Percentiles rank a stretch among this genome's conserved stretches.
These are phyloP conservation scores for Tinea semifulvella DNA, from an alignment of 2,888 invertebrate species.

Conservation along the genomic window DNA sequence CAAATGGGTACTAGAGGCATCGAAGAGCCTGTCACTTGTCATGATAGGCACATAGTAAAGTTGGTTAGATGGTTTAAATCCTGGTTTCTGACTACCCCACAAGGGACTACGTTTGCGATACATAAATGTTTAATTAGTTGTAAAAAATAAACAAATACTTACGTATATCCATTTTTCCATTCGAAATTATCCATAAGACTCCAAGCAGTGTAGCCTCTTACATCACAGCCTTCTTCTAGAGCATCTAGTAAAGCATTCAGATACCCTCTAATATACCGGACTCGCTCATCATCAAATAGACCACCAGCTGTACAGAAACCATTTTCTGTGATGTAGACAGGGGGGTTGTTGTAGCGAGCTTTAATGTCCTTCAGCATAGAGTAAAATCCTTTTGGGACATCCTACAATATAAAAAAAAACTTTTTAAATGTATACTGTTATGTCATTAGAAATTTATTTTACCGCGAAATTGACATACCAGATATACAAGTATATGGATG, in stretches of 20 bases:
- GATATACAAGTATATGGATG: too few species aligned
- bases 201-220: slow-evolving; percentile 61
- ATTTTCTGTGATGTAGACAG: slow-evolving; percentile 33
- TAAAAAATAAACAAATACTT: slow-evolving; percentile 26
- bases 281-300: slow-evolving; percentile 40
- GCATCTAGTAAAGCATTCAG: slow-evolving; percentile 32
- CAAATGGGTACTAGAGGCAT: too few species aligned
- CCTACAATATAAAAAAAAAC: slow-evolving; percentile 21
- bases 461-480: too few species aligned
- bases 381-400: slow-evolving; percentile 40
- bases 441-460: too few species aligned
- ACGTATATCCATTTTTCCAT: slow-evolving; percentile 61
- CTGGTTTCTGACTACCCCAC: too few species aligned
- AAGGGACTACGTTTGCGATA: too few species aligned
- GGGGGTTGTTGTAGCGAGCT: slow-evolving; percentile 34
- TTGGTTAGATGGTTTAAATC: too few species aligned
- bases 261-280: slow-evolving; percentile 26
- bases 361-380: slow-evolving; percentile 37
- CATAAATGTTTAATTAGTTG: too few species aligned
- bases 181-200: slow-evolving; percentile 69
- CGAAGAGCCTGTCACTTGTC: too few species aligned
- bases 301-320: slow-evolving; percentile 26
- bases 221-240: slow-evolving; percentile 37
- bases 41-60: too few species aligned
- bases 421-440: too few species aligned